These are phyloP conservation scores for Ceraclea dissimilis DNA, from an alignment of 2,888 invertebrate species.

Conservation along the genomic window DNA sequence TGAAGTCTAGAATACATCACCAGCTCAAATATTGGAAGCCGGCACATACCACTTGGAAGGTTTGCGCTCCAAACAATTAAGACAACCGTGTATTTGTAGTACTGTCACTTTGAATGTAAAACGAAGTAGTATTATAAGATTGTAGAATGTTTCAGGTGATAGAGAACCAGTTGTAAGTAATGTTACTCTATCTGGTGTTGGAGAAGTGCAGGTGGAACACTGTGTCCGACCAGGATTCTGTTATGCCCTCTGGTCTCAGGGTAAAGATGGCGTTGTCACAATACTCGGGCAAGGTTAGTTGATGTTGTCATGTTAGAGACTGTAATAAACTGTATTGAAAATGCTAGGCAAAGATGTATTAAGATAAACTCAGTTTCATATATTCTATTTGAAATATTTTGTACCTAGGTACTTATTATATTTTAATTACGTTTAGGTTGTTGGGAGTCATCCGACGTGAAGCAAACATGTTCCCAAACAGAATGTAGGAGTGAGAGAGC, in stretches of 20 bases:
- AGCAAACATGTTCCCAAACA: slow-evolving; percentile 49
- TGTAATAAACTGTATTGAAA: not conserved
- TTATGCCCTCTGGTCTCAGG: slow-evolving; percentile 63
- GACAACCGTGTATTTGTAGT: too few relatives aligned
- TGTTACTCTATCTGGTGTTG: slow-evolving; percentile 35
- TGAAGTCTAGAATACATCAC: too few relatives aligned
- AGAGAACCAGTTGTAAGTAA: slow-evolving; percentile 27
- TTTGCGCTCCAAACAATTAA: too few relatives aligned
- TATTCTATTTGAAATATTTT: too few relatives aligned
- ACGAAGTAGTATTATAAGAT: too few relatives aligned
- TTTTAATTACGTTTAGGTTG: slow-evolving; percentile 42
- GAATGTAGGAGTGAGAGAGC: slow-evolving; percentile 50
- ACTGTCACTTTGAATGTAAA: too few relatives aligned
- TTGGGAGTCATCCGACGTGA: slow-evolving; percentile 48
- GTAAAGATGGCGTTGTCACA: slow-evolving; percentile 50
- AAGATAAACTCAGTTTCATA: too few relatives aligned
- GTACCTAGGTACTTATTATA: too few relatives aligned
- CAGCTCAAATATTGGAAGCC: too few relatives aligned
- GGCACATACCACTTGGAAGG: too few relatives aligned
- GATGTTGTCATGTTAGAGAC: not conserved
- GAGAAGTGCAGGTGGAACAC: slow-evolving; percentile 38
- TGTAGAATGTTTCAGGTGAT: slow-evolving; percentile 7
- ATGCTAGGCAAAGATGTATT: too few relatives aligned
- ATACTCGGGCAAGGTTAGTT: slow-evolving; percentile 63
- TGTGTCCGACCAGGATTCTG: slow-evolving; percentile 49